These are phyloP conservation scores for Calonectris borealis DNA, from an alignment of 2,113 vertebrate species.

Conservation along the genomic window DNA sequence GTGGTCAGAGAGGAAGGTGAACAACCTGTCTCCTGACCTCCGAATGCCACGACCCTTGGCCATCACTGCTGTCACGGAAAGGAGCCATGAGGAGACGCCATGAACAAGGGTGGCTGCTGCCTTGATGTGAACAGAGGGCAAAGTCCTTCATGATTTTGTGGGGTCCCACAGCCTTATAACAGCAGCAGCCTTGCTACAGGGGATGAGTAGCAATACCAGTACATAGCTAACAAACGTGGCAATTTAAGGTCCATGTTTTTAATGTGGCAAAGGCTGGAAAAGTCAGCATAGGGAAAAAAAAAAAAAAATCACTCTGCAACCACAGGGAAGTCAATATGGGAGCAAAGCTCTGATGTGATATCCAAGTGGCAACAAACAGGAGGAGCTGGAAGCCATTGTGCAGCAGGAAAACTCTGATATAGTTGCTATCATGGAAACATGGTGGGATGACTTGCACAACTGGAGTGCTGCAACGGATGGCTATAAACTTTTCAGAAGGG, in stretches of 20 bases:
- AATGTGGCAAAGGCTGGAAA: neutral
- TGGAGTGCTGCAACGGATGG: no score
- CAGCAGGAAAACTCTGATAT: no score
- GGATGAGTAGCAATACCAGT: neutral
- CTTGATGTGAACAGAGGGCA: neutral
- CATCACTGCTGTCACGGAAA: neutral
- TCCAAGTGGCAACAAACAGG: no score
- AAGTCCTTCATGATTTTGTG: neutral
- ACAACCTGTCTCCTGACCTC: neutral
- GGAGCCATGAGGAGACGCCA: rapidly evolving
- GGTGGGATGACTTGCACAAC: no score
- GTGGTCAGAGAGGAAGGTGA: neutral
- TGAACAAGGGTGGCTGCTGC: neutral
- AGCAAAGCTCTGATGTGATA: neutral
- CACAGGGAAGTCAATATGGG: neutral
- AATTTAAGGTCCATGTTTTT: neutral
- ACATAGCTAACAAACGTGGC: neutral
- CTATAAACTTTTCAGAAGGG: no score
- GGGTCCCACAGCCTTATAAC: neutral
- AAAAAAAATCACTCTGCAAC: neutral
- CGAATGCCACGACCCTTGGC: neutral
- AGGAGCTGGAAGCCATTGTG: no score
- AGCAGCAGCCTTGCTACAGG: neutral
- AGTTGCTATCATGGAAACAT: no score
- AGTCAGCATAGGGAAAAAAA: neutral